phyloP scores from a whole-genome alignment of 2,888 invertebrate species.

The Nymphalis urticae region DNA sequence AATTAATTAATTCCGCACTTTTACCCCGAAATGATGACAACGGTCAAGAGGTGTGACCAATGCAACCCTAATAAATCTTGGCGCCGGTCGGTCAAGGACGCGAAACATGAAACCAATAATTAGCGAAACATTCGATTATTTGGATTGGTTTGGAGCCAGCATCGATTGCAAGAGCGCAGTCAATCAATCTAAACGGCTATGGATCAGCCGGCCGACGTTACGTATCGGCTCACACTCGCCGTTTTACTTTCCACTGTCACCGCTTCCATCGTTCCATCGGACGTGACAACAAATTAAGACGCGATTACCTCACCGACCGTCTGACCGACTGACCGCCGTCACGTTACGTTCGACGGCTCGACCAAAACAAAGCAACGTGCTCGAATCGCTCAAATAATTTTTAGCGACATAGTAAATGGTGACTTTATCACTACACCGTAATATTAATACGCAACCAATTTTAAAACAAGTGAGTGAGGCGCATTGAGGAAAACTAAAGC shows the following conservation, averaged over 20 bases:
- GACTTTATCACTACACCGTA: not conserved
- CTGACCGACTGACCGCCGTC: constrained; percentile 33
- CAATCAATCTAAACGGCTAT: constrained; percentile 3
- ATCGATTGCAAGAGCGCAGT: constrained; percentile 34
- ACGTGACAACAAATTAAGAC: constrained; percentile 17
- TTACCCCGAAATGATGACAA: not conserved
- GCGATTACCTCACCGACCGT: constrained; percentile 33
- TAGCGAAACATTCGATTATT: constrained; percentile 40
- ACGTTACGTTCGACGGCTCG: constrained; percentile 7
- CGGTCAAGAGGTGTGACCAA: constrained; percentile 21
- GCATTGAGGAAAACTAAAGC: constrained; percentile 18
- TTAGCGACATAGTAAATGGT: not conserved
- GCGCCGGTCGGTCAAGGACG: constrained; percentile 41
- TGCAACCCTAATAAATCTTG: constrained; percentile 27
- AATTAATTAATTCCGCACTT: constrained; percentile 6
- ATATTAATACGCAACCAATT: not conserved
- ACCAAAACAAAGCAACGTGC: constrained; percentile 25
- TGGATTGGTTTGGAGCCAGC: constrained; percentile 32
- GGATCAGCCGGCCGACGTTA: constrained; percentile 21
- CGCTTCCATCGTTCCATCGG: constrained; percentile 29
- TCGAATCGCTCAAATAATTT: not conserved
- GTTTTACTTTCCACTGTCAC: constrained; percentile 39
- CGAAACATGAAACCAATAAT: constrained; percentile 31
- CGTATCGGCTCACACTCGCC: constrained; percentile 39
- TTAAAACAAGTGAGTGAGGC: not conserved